These are phyloP conservation scores for Solenodon paradoxus DNA, from an alignment of 2,113 vertebrate species.

Conservation along the genomic window DNA sequence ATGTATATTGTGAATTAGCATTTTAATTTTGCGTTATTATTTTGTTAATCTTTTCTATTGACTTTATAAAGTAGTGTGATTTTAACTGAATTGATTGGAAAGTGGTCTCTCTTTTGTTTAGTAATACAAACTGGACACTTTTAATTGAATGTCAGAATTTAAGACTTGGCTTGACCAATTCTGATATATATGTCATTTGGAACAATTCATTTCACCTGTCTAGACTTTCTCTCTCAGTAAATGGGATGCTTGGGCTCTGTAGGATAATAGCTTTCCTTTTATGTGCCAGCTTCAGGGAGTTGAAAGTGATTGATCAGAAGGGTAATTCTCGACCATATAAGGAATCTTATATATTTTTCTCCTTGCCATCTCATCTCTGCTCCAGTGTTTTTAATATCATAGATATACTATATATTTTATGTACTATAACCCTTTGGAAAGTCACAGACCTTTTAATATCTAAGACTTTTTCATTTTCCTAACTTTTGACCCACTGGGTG, in stretches of 20 bases:
- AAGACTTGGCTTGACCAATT: background rate
- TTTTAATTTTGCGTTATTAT: background rate
- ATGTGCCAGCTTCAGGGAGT: background rate
- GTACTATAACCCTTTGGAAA: background rate
- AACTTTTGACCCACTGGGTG: background rate
- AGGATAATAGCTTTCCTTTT: background rate
- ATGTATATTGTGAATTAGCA: background rate
- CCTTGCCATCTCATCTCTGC: background rate
- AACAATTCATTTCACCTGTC: background rate
- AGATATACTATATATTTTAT: background rate
- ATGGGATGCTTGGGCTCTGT: background rate
- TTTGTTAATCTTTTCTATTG: background rate
- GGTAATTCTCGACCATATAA: background rate
- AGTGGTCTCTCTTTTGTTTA: background rate
- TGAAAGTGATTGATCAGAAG: background rate
- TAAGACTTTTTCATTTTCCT: background rate
- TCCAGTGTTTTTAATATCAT: background rate
- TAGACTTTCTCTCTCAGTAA: background rate
- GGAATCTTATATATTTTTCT: background rate
- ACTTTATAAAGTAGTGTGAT: background rate
- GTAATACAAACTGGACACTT: constrained; percentile 12
- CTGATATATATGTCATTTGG: background rate
- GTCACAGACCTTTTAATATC: background rate
- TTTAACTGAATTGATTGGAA: background rate
- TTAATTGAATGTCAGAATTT: constrained; percentile 4